phyloP scores from a whole-genome alignment of 2,113 vertebrate genomes.

The Morone chrysops region DNA sequence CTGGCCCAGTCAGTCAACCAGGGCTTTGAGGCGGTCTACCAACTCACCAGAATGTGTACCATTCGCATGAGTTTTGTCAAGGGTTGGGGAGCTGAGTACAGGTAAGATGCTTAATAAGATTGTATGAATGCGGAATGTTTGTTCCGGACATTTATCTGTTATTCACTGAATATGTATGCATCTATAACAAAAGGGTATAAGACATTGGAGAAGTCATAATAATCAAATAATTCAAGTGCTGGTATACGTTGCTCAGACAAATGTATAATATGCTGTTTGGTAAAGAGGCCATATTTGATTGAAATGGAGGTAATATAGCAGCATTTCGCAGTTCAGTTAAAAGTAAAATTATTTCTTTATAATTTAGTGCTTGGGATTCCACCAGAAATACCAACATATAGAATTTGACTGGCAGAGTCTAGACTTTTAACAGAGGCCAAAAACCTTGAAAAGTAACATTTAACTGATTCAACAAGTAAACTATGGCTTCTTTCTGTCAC shows the following conservation, averaged over 20 bases:
- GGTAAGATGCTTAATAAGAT: slow-evolving; percentile 51
- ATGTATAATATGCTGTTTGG: not conserved
- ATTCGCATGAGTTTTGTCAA: slow-evolving; percentile 83
- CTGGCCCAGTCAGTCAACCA: slow-evolving; percentile 82
- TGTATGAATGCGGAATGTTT: not conserved
- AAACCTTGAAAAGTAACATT: not conserved
- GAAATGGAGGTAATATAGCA: not conserved
- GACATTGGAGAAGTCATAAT: not conserved
- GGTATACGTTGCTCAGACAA: not conserved
- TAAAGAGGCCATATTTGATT: not conserved
- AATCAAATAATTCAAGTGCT: not conserved
- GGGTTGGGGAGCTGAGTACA: slow-evolving; percentile 81
- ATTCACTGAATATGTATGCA: not conserved
- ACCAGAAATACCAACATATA: not conserved
- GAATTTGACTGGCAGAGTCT: not conserved
- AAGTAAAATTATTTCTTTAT: not conserved
- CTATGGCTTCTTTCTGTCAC: not conserved
- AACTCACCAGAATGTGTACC: slow-evolving; percentile 82
- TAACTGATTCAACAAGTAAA: not conserved
- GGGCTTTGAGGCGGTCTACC: slow-evolving; percentile 81
- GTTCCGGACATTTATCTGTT: not conserved
- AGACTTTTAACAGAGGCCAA: not conserved
- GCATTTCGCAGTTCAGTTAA: not conserved
- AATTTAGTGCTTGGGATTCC: not conserved
- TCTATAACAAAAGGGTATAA: not conserved